Percentiles rank a stretch among this genome's conserved stretches.
These are phyloP conservation scores for Nasonia giraulti DNA, from an alignment of 1,140 invertebrate genomes.

Conservation along the genomic window DNA sequence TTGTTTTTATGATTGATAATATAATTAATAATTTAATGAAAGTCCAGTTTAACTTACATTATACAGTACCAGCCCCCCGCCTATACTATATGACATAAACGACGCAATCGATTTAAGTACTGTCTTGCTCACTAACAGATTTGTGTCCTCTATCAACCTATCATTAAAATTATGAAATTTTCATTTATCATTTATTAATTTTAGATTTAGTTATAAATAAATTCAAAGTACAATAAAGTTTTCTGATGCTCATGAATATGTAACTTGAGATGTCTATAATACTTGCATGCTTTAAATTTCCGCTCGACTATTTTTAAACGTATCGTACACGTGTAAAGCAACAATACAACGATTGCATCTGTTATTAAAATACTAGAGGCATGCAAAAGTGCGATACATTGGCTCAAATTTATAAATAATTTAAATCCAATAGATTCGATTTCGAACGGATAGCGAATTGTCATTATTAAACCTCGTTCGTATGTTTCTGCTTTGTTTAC, in stretches of 20 bases:
- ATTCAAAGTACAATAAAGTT: conserved; percentile 11
- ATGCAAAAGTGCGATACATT: background rate
- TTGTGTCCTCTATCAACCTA: conserved; percentile 30
- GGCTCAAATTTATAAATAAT: background rate
- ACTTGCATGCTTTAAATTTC: background rate
- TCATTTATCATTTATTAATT: background rate
- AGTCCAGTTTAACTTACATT: background rate
- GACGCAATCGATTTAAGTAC: conserved; percentile 18
- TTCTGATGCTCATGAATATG: conserved; percentile 19
- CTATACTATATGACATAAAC: conserved; percentile 31
- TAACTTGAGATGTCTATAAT: background rate
- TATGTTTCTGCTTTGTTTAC: background rate
- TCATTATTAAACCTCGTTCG: background rate
- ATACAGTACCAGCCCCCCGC: background rate
- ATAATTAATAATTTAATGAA: no score
- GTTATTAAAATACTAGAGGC: background rate
- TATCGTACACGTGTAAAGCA: background rate
- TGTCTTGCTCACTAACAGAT: background rate
- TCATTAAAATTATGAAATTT: background rate
- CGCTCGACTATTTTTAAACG: conserved; percentile 7
- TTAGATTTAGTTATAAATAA: background rate
- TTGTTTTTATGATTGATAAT: no score
- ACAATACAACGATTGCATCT: conserved; percentile 27
- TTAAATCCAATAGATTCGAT: background rate
- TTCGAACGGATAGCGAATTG: conserved; percentile 14